Conservation (phyloP, 1,140 invertebrate genomes). For the Ceratina calcarata region DNA sequence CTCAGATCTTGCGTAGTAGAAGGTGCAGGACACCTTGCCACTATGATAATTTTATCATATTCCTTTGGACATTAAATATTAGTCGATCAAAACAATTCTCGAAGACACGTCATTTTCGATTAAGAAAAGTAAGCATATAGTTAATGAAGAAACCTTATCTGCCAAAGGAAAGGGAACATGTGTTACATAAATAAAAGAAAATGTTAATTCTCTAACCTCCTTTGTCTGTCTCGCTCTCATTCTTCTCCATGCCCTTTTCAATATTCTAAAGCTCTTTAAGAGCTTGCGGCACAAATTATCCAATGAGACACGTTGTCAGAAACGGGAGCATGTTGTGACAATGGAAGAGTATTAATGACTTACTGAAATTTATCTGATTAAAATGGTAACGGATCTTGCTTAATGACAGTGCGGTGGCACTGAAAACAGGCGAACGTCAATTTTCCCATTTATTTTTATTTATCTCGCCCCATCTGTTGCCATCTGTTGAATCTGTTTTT, state of each 20-base stretch:
- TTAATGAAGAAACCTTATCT: neutral
- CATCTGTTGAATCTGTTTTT: neutral
- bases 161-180: neutral
- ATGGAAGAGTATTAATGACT: neutral
- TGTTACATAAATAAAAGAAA: neutral
- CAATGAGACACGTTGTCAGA: conserved; percentile 1
- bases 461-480: no score
- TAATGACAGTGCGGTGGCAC: neutral
- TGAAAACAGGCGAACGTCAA: conserved; percentile 2
- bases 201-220: conserved; percentile 24
- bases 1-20: conserved; percentile 23
- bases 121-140: no score
- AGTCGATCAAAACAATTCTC: neutral
- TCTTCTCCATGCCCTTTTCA: conserved; percentile 16
- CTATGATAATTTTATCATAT: conserved; percentile 53
- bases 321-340: neutral
- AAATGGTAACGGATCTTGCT: neutral
- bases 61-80: conserved; percentile 3
- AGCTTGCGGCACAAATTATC: conserved; percentile 33
- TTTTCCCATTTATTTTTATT: neutral
- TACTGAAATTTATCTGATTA: conserved; percentile 22
- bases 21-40: conserved; percentile 59
- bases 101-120: neutral
- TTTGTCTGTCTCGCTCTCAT: neutral
- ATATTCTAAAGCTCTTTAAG: neutral